Evolutionary conservation across 2,888 invertebrate genomes (phyloP).

Genomic region (Desoria tigrina): DNA sequence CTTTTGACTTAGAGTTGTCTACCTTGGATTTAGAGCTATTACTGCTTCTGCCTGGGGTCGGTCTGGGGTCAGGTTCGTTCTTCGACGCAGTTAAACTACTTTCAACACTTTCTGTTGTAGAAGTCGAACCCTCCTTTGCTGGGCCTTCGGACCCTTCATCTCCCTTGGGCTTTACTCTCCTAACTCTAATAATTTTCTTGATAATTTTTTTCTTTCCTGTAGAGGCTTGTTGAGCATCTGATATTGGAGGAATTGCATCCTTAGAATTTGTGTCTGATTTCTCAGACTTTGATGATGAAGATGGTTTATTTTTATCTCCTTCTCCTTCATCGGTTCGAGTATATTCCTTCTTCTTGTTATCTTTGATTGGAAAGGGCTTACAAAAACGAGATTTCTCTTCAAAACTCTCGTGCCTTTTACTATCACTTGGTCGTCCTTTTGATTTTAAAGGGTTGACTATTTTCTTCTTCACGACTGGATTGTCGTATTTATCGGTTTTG

Average conservation of each 20-base stretch:
- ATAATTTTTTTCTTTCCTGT: slow-evolving; percentile 9
- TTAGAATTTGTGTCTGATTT: neutral
- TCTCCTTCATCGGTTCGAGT: neutral
- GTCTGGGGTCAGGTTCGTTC: too few species aligned
- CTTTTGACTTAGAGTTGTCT: neutral
- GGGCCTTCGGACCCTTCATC: too few species aligned
- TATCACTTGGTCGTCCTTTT: neutral
- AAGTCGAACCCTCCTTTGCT: too few species aligned
- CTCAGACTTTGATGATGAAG: neutral
- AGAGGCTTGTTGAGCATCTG: too few species aligned
- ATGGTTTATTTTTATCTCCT: neutral
- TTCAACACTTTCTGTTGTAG: too few species aligned
- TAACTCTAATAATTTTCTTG: slow-evolving; percentile 12
- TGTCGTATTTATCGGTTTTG: neutral
- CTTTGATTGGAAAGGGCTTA: slow-evolving; percentile 15
- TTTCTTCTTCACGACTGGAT: neutral
- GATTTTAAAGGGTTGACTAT: neutral
- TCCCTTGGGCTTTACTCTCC: neutral
- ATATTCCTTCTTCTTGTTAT: neutral
- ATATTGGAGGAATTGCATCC: neutral
- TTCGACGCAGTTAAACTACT: too few species aligned
- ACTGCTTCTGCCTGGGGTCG: neutral
- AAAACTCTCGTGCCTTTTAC: neutral
- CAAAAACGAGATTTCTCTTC: slow-evolving; percentile 1
- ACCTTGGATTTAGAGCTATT: neutral